Base-by-base conservation (phyloP, 2,113 vertebrate species). In the Sciurus niger region DNA sequence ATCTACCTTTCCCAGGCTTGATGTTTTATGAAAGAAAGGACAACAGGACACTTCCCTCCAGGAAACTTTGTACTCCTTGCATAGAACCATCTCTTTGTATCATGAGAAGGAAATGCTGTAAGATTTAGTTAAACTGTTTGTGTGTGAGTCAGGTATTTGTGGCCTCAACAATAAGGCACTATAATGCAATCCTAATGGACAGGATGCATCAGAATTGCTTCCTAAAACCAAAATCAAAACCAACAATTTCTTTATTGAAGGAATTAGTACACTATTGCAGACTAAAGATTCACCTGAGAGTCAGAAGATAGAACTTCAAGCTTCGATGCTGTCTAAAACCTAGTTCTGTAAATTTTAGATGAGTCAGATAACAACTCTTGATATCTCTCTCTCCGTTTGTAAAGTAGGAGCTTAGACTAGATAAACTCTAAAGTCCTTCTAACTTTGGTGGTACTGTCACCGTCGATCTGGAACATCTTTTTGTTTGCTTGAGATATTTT, bases 121-220 rank as follows among this genome's bases (percentile, higher is more conserved):
- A 89, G 48, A 78, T 55, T 83, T 28, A 86, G 48, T 83, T 68
- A 22, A 22, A 7, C 43, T 78, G 18, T 89, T 95, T 85, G 48
- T 79, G 32, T 74, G 14, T 78, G 72, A 90, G 46, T 91, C 78
- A 95, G 78, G 12, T n/a, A 77, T 89, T 89, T 43, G 11, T 91
- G n/a, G 16, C n/a, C 28, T 89, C 53, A 83, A 72, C 68, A 96
- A 78, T 43, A 93, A 78, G 53, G 34, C 58, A 73, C 9, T 87
- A 8, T 34, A 88, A 65, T 94, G 18, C 0, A 53, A 24, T 83
- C 55, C 30, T 70, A 76, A n/a, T 51, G 37, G 60, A 83, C 37
- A 85, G 48, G 67, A 79, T 14, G 65, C 30, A 93, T 24, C 60
- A 91, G 24, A 89, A 30, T n/a, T n/a, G 12, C 34, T 24, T 51